phyloP scores from a whole-genome alignment of 2,797 vertebrate genomes.

The Setipinna tenuifilis region DNA sequence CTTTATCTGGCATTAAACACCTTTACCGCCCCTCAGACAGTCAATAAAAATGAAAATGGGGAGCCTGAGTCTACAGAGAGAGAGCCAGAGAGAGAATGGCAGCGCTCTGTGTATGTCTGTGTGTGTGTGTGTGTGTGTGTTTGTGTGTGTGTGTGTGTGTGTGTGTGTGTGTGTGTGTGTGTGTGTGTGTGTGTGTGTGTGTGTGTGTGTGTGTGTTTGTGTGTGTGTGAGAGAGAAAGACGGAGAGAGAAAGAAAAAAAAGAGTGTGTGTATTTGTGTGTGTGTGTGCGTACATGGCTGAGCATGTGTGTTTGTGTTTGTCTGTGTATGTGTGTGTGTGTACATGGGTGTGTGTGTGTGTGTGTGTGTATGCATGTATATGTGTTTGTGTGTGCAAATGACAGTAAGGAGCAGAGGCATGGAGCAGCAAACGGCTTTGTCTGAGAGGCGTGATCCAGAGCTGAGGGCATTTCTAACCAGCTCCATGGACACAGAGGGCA shows the following conservation, averaged over 20 bases:
- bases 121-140: slow-evolving; percentile 29
- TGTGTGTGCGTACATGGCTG: too few relatives aligned
- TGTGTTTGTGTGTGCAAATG: slow-evolving; percentile 32
- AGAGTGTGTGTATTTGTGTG: too few relatives aligned
- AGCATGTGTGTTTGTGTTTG: too few relatives aligned
- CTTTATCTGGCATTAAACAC: slow-evolving; percentile 78
- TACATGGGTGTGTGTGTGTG: slow-evolving; percentile 34
- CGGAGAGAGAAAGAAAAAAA: slow-evolving; percentile 9
- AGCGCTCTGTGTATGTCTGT: not conserved
- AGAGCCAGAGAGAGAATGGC: slow-evolving; percentile 44
- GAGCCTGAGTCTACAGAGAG: slow-evolving; percentile 55
- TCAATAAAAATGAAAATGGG: slow-evolving; percentile 75
- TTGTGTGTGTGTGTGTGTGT: not conserved
- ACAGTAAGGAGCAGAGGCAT: slow-evolving; percentile 62
- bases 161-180: slow-evolving; percentile 48
- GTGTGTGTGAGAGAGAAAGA: too few relatives aligned
- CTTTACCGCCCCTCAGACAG: slow-evolving; percentile 75
- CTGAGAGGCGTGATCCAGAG: slow-evolving; percentile 66
- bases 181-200: slow-evolving; percentile 25
- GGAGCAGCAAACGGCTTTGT: slow-evolving; percentile 67
- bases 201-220: not conserved
- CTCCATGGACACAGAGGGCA: slow-evolving; percentile 70
- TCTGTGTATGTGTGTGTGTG: not conserved
- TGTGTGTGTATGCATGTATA: not conserved
- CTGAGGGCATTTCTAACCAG: slow-evolving; percentile 67